phyloP scores from a whole-genome alignment of 1,140 invertebrate genomes.

The Tetragonula clypearis region DNA sequence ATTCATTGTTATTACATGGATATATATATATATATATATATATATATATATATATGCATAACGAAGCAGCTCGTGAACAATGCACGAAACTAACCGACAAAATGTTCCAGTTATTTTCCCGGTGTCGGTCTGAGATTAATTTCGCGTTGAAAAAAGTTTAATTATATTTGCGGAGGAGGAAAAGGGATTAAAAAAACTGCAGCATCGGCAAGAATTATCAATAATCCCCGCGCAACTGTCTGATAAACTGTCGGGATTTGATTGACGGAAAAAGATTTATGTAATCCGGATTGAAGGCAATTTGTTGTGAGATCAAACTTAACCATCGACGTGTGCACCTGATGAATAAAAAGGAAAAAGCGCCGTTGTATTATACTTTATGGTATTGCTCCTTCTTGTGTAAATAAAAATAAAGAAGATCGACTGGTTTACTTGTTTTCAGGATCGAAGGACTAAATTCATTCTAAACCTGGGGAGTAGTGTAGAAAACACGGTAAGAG shows the following conservation, averaged over 20 bases:
- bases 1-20: conserved; percentile 12
- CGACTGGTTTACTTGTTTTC: neutral
- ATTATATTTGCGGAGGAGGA: neutral
- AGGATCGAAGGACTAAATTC: neutral
- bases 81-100: neutral
- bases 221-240: neutral
- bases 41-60: neutral
- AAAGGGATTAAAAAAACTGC: neutral
- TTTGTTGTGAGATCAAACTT: neutral
- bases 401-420: neutral
- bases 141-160: no score
- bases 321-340: neutral
- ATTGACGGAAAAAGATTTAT: neutral
- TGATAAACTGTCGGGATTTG: neutral
- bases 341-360: neutral
- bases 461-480: no score
- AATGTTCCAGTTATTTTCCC: neutral
- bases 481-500: no score
- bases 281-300: neutral
- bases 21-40: neutral
- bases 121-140: neutral
- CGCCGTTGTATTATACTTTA: neutral
- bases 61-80: conserved; percentile 11
- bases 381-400: neutral
- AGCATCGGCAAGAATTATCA: neutral